phyloP scores from a whole-genome alignment of 1,140 invertebrate genomes.

The Cydia strobilella region DNA sequence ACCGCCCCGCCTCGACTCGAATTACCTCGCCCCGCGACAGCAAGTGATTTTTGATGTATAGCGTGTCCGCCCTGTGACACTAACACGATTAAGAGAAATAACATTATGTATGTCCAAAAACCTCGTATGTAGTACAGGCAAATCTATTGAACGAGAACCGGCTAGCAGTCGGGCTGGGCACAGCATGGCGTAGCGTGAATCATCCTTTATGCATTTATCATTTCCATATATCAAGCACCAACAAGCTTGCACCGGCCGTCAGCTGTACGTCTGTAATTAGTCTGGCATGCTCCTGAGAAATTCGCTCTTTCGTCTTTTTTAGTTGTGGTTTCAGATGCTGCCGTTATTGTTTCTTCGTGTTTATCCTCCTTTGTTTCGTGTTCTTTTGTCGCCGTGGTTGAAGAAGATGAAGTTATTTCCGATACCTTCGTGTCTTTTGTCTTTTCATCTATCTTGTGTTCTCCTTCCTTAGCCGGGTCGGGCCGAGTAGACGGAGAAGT shows the following conservation, averaged over 20 bases:
- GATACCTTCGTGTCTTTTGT: slow-evolving; percentile 1
- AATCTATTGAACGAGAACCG: too few species aligned
- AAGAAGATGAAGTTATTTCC: slow-evolving; percentile 33
- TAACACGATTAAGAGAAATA: too few species aligned
- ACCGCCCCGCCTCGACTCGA: too few species aligned
- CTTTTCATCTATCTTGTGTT: neutral
- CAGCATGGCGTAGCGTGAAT: too few species aligned
- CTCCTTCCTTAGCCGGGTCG: too few species aligned
- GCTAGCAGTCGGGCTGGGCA: too few species aligned
- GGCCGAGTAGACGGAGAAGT: neutral
- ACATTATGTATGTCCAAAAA: too few species aligned
- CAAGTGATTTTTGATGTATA: too few species aligned
- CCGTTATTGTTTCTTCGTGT: slow-evolving; percentile 16
- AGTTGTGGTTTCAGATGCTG: slow-evolving; percentile 25
- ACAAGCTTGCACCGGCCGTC: slow-evolving; percentile 63
- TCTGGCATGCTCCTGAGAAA: slow-evolving; percentile 52
- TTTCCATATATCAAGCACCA: slow-evolving; percentile 32
- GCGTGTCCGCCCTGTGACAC: too few species aligned
- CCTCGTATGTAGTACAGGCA: too few species aligned
- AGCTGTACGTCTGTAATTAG: slow-evolving; percentile 50
- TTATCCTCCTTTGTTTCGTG: slow-evolving; percentile 1
- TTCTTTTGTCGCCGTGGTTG: neutral
- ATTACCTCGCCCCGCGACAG: too few species aligned
- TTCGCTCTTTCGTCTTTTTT: slow-evolving; percentile 54
- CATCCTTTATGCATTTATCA: neutral